phyloP scores from a whole-genome alignment of 2,888 invertebrate genomes.

The Cerastis rubricosa region DNA sequence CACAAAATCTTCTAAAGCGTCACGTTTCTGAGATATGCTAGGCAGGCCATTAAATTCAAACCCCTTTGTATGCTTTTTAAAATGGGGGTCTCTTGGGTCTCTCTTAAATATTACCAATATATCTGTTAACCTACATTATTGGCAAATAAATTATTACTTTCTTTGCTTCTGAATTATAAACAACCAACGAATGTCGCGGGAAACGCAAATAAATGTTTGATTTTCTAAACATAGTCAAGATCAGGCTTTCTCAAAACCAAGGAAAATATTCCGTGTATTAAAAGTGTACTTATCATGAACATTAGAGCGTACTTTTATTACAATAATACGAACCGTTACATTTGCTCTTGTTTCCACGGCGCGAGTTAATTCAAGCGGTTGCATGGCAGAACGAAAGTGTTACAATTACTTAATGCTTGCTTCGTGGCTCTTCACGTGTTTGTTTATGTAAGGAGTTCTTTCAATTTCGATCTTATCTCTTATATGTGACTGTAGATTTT shows the following conservation, averaged over 20 bases:
- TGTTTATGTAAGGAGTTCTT: conserved; percentile 33
- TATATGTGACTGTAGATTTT: neutral
- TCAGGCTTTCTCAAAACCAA: neutral
- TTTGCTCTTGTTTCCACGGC: conserved; percentile 67
- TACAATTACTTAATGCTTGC: conserved; percentile 55
- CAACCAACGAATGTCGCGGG: neutral
- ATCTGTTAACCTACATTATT: too few species aligned
- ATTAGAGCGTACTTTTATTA: conserved; percentile 14
- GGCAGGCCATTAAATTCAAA: too few species aligned
- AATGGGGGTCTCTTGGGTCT: too few species aligned
- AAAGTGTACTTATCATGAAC: conserved; percentile 16
- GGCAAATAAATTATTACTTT: too few species aligned
- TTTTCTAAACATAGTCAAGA: neutral
- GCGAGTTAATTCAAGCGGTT: conserved; percentile 48
- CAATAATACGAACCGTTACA: conserved; percentile 53
- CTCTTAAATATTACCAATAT: too few species aligned
- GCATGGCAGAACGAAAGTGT: conserved; percentile 64
- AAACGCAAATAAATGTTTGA: neutral
- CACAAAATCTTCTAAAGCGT: too few species aligned
- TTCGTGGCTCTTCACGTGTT: conserved; percentile 28
- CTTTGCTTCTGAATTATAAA: neutral
- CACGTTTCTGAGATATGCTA: too few species aligned
- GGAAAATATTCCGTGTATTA: too few species aligned
- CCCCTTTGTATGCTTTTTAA: too few species aligned
- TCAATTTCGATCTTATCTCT: neutral